Evolutionary conservation across 2,888 invertebrate species (phyloP), one percentile per base, ranked within the genome.

Genomic region (Pseudanteris insignis): DNA sequence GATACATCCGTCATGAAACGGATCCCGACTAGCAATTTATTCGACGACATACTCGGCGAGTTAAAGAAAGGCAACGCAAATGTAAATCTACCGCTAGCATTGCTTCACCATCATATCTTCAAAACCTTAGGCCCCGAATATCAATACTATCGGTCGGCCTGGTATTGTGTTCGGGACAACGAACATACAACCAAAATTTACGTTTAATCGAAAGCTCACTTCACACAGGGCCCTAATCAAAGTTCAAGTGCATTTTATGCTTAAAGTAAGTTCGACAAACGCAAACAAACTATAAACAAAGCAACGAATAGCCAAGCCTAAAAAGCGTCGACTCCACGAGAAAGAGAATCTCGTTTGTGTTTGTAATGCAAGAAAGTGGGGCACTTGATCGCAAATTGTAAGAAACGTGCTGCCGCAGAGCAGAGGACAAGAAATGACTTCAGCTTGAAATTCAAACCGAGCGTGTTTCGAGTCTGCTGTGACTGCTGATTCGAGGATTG

Each of bases 91-190:
- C 64, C 64, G 10, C 0, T 61, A 8, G 67, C 65, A 2, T 15
- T 68, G 32, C 41, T 68, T 1, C 65, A 67, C 46, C 66, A 67
- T 32, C 47, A 65, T 6, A 68, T 67, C 44, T 67, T 67, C 26
- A 65, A 64, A 43, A 66, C 67, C 2, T 60, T 68, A n/a, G 61
- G 65, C 33, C n/a, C 63, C 6, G 64, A 64, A 8, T 62, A 54
- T 46, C 63, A 59, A 13, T 65, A 57, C 43, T 64, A 65, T 37
- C 55, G 63, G 1, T 55, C 62, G 10, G 61, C 65, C 4, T 63
- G 65, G 65, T 67, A 65, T 62, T 51, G 63, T 13, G 40, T 67
- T 54, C 65, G 63, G 1, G 63, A 61, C 21, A 9, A 8, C 2
- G 62, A 67, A 32, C 63, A 64, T 24, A 65, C 65, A 2, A 67